These are phyloP conservation scores for Biston betularia DNA, from an alignment of 2,888 invertebrate species.

Conservation along the genomic window DNA sequence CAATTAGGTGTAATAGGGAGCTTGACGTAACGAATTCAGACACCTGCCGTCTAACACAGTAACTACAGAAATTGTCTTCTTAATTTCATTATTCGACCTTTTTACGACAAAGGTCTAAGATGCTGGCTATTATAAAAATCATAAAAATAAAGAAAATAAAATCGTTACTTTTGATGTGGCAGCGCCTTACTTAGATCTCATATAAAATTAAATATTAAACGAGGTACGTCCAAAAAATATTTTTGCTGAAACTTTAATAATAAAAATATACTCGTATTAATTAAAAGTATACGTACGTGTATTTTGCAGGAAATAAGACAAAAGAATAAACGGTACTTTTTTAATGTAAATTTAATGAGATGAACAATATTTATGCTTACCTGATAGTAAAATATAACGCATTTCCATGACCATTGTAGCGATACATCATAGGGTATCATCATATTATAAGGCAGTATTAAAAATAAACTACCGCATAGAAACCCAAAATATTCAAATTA, in stretches of 20 bases:
- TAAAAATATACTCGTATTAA: background rate
- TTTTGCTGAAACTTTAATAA: background rate
- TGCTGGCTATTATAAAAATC: conserved; percentile 29
- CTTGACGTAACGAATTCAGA: conserved; percentile 65
- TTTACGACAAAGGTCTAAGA: conserved; percentile 43
- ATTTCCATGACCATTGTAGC: too few relatives aligned
- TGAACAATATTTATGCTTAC: too few relatives aligned
- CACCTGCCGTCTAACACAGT: conserved; percentile 66
- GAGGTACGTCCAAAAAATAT: background rate
- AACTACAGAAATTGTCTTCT: conserved; percentile 45
- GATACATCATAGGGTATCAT: too few relatives aligned
- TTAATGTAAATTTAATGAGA: too few relatives aligned
- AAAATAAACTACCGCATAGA: too few relatives aligned
- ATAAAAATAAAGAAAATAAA: conserved; percentile 10
- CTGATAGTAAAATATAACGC: too few relatives aligned
- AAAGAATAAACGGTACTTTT: too few relatives aligned
- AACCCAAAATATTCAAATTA: too few relatives aligned
- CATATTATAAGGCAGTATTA: too few relatives aligned
- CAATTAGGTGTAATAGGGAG: conserved; percentile 69
- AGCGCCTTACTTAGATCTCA: background rate
- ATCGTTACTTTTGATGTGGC: conserved; percentile 6
- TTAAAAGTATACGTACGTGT: too few relatives aligned
- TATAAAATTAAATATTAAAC: too few relatives aligned
- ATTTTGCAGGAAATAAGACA: too few relatives aligned
- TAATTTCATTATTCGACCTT: conserved; percentile 56